Base-by-base conservation (phyloP, 2,888 invertebrate species). In the Drosophila bunnanda region DNA sequence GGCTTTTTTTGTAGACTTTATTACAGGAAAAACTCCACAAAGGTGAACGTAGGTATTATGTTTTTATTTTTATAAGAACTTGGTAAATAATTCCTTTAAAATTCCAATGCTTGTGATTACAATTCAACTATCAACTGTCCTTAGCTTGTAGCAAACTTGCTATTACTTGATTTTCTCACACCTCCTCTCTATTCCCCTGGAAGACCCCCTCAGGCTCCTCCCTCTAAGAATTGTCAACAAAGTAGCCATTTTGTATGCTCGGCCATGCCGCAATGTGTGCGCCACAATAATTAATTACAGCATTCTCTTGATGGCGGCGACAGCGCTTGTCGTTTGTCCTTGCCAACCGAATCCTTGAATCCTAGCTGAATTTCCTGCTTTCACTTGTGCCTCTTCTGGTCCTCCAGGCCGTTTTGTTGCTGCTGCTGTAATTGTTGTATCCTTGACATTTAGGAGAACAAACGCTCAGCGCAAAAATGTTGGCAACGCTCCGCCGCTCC, bases 221-320 rank as follows among this genome's bases (percentile, higher is more conserved):
- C 36, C n/a, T 20, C 22, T 34, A 55, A 52, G 69, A 44, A 59
- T 64, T 62, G 73, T 68, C 65, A 64, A 77, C 66, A 81, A 71
- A 79, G 78, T 81, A 69, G 79, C 79, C 77, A 79, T 80, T 81
- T 79, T 81, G 76, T 76, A 55, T 67, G 58, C 72, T 78, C 74
- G 55, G 41, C 77, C 67, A 65, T 76, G 80, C 76, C 77, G 72
- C 77, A 78, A 74, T 79, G 78, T 78, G 78, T 81, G 80, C 78
- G 64, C 70, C 82, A 80, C 80, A 78, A 80, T 82, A 81, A 81
- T 81, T 81, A 81, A 81, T 81, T 81, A 75, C 80, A 74, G 77
- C 72, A 73, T 77, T 78, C 55, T 78, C 69, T 73, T 78, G 71
- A 76, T 79, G 72, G 77, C 78, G 59, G 53, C 70, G 68, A 38